Evolutionary conservation across 1,140 invertebrate species (phyloP).

Genomic region (Pachypsylla venusta): DNA sequence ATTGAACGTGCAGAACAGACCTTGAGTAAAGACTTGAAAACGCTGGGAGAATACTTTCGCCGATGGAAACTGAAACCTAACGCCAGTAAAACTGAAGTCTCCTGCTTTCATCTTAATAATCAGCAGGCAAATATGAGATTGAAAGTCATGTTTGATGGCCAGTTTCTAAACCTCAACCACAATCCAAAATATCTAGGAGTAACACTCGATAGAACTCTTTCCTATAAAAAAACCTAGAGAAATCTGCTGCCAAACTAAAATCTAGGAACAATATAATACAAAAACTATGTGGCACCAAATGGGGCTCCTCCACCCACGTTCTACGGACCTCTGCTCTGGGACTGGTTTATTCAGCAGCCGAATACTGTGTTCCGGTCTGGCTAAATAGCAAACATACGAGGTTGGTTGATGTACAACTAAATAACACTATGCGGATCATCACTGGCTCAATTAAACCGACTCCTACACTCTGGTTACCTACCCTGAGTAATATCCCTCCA

Average conservation of each 20-base stretch:
- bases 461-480: neutral
- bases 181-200: conserved; percentile 15
- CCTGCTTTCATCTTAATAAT: conserved; percentile 12
- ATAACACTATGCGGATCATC: neutral
- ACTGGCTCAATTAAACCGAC: conserved; percentile 8
- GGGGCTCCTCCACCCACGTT: neutral
- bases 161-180: conserved; percentile 9
- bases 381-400: neutral
- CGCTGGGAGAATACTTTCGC: conserved; percentile 9
- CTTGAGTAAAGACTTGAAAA: conserved; percentile 4
- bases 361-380: conserved; percentile 15
- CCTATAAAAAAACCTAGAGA: conserved; percentile 12
- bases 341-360: conserved; percentile 16
- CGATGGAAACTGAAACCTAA: conserved; percentile 13
- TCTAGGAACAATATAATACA: conserved; percentile 14
- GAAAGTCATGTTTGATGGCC: conserved; percentile 7
- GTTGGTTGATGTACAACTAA: conserved; percentile 8
- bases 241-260: conserved; percentile 12
- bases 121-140: conserved; percentile 7
- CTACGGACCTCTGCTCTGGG: conserved; percentile 9
- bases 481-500: neutral
- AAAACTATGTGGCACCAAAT: conserved; percentile 9
- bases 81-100: conserved; percentile 14
- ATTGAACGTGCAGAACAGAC: conserved; percentile 2
- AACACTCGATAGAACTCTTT: conserved; percentile 12